phyloP scores from a whole-genome alignment of 2,888 invertebrate genomes.

The Andrena flavipes region DNA sequence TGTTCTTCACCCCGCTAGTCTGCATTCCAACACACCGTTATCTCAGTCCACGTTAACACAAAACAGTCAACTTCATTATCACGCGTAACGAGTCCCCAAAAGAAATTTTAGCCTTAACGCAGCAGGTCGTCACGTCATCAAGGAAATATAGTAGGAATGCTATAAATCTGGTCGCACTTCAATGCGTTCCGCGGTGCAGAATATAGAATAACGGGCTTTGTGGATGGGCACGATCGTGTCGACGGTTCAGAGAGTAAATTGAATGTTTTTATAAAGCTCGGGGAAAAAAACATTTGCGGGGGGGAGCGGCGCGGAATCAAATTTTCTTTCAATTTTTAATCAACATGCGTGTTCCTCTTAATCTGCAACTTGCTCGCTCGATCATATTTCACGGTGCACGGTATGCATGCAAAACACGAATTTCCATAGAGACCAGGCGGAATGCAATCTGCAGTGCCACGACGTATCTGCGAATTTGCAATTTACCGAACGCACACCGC shows the following conservation, averaged over 20 bases:
- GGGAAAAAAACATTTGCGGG: not conserved
- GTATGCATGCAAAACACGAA: constrained; percentile 55
- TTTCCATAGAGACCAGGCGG: constrained; percentile 55
- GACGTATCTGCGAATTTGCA: constrained; percentile 38
- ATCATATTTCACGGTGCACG: constrained; percentile 48
- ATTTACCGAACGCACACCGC: constrained; percentile 33
- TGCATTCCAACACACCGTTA: too few relatives aligned
- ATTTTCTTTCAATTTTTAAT: constrained; percentile 41
- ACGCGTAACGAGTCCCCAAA: too few relatives aligned
- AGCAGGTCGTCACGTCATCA: not conserved
- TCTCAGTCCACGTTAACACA: too few relatives aligned
- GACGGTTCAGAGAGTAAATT: constrained; percentile 2
- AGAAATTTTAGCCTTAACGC: too few relatives aligned
- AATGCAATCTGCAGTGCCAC: constrained; percentile 45
- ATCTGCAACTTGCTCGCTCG: constrained; percentile 29
- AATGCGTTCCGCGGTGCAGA: not conserved
- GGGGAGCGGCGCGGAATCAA: not conserved
- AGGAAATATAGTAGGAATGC: not conserved
- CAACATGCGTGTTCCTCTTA: constrained; percentile 28
- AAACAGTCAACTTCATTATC: too few relatives aligned
- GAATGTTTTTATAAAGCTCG: not conserved
- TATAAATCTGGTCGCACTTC: not conserved
- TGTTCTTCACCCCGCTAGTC: too few relatives aligned
- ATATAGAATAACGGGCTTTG: not conserved
- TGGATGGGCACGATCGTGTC: not conserved